phyloP scores from a whole-genome alignment of 2,888 invertebrate genomes.

The Mythimna albipuncta region DNA sequence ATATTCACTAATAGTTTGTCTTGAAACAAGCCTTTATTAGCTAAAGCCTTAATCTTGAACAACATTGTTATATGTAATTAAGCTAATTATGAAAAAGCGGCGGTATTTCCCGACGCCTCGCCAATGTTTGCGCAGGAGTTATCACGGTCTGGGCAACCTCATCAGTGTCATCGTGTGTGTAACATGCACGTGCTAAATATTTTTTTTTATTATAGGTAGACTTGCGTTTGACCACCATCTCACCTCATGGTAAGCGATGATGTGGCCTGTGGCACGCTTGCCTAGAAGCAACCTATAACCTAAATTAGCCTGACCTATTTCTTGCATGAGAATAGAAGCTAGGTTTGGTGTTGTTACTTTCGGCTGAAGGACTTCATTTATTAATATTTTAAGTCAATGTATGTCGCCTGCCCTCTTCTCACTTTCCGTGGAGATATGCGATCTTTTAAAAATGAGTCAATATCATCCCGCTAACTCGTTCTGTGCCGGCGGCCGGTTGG shows the following conservation, averaged over 20 bases:
- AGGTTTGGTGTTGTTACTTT: neutral
- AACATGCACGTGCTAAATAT: conserved; percentile 9
- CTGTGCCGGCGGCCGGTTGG: neutral
- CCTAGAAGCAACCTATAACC: too few relatives aligned
- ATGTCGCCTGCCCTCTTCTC: neutral
- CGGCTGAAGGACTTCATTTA: neutral
- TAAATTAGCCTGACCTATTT: too few relatives aligned
- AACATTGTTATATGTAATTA: conserved; percentile 20
- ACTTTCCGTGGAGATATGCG: too few relatives aligned
- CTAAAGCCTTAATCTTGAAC: conserved; percentile 1
- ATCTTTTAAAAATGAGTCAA: neutral
- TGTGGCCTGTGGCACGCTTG: too few relatives aligned
- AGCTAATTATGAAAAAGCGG: neutral
- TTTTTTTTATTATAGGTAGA: neutral
- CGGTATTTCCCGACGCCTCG: conserved; percentile 6
- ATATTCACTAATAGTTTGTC: conserved; percentile 19
- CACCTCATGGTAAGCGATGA: too few relatives aligned
- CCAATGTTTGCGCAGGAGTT: conserved; percentile 24
- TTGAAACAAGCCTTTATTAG: conserved; percentile 11
- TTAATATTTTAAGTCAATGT: neutral
- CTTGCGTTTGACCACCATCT: too few relatives aligned
- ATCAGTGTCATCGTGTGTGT: conserved; percentile 2
- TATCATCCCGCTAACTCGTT: neutral
- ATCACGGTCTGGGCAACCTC: neutral
- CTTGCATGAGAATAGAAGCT: neutral